Conservation (phyloP, 2,113 vertebrate genomes). For the Damaliscus lunatus region DNA sequence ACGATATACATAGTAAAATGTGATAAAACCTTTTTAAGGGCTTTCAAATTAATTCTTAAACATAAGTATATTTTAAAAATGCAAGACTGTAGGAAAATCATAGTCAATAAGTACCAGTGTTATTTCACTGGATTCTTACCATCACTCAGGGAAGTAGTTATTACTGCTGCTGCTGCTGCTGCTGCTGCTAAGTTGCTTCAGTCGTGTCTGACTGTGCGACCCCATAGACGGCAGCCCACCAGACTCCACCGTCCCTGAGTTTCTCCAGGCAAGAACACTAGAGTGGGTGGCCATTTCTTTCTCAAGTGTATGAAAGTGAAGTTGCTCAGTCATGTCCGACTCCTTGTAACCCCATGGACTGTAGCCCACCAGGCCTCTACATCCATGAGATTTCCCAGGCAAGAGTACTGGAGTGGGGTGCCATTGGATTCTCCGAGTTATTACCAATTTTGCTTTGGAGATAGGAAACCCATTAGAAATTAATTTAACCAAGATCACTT, state of each 20-base stretch:
- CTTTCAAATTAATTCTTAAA: background rate
- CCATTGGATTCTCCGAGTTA: background rate
- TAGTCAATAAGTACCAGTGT: background rate
- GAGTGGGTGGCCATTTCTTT: background rate
- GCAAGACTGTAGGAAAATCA: background rate
- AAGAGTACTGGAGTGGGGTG: background rate
- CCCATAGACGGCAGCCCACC: fast-evolving
- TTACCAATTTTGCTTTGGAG: background rate
- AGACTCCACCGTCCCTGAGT: background rate
- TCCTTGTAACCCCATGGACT: background rate
- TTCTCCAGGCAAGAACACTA: background rate
- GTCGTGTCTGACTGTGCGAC: fast-evolving
- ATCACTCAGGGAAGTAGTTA: background rate
- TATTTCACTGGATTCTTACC: background rate
- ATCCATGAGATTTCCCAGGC: background rate
- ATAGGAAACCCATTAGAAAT: background rate
- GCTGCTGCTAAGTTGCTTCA: background rate
- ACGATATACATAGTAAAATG: background rate
- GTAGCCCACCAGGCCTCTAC: background rate
- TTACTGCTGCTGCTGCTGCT: background rate
- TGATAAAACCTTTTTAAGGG: background rate
- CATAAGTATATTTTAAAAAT: background rate
- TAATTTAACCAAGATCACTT: background rate
- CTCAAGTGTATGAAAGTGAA: background rate
- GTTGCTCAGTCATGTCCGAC: background rate